phyloP scores from a whole-genome alignment of 2,113 vertebrate species.

The Poeciliopsis turrubarensis region DNA sequence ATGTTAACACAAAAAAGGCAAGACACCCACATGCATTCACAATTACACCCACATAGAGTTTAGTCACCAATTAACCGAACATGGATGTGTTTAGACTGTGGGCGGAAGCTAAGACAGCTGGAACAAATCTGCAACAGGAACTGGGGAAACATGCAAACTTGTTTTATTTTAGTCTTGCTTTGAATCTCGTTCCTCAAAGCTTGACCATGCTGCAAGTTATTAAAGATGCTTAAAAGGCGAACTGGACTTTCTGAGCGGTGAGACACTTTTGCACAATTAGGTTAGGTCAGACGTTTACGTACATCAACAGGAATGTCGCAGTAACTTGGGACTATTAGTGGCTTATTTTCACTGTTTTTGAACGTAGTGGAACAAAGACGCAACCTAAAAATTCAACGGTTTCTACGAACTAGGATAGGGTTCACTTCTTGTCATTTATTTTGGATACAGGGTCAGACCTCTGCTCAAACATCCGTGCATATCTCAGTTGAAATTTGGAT shows the following conservation, averaged over 20 bases:
- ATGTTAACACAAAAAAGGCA: not conserved
- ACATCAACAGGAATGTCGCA: not conserved
- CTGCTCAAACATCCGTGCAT: no score
- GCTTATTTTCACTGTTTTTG: no score
- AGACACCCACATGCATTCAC: not conserved
- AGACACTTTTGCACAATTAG: not conserved
- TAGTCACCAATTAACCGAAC: slow-evolving; percentile 6
- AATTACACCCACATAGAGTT: slow-evolving; percentile 12
- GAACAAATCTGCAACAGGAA: not conserved
- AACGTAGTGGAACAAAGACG: not conserved
- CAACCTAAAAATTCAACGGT: not conserved
- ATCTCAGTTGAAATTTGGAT: no score
- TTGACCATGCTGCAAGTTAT: not conserved
- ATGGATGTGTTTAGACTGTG: not conserved
- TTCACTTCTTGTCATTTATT: not conserved
- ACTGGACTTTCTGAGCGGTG: not conserved
- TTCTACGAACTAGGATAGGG: not conserved
- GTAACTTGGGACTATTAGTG: no score
- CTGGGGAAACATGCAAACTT: not conserved
- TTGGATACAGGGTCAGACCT: no score
- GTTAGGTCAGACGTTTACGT: not conserved
- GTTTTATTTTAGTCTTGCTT: not conserved
- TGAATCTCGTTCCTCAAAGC: not conserved
- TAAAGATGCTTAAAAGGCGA: not conserved
- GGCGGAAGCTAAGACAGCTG: not conserved